Conservation (phyloP, 2,797 vertebrate species). For the Aplochiton taeniatus region DNA sequence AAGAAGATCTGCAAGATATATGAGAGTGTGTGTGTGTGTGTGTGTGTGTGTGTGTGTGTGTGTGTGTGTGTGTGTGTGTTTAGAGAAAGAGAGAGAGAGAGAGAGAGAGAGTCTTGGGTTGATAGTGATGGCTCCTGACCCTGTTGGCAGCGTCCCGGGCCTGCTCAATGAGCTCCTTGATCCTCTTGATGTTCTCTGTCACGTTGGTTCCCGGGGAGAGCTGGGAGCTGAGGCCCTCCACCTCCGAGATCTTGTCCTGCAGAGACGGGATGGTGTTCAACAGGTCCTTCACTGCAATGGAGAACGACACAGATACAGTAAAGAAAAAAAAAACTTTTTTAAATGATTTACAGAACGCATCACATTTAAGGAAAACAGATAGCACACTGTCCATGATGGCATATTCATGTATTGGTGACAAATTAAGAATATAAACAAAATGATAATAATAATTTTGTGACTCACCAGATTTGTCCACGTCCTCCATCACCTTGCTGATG, state of each 20-base stretch:
- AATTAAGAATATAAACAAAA: no score
- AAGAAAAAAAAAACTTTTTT: background rate
- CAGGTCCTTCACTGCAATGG: conserved; percentile 83
- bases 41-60: background rate
- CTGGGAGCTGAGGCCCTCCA: conserved; percentile 84
- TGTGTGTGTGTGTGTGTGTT: background rate
- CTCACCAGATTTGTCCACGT: conserved; percentile 83
- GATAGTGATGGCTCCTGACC: conserved; percentile 69
- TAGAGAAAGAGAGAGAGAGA: background rate
- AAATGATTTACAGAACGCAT: no score
- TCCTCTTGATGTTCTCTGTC: conserved; percentile 86
- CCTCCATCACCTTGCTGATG: conserved; percentile 75
- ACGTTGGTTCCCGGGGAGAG: conserved; percentile 82
- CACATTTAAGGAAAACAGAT: no score
- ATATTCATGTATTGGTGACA: background rate
- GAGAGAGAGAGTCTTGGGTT: background rate
- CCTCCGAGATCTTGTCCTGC: conserved; percentile 81
- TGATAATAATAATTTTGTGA: background rate
- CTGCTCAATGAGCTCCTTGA: conserved; percentile 92
- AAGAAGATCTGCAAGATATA: background rate
- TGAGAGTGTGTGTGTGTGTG: conserved; percentile 1
- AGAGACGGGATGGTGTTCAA: conserved; percentile 83
- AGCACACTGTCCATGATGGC: no score
- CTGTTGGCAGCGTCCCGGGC: conserved; percentile 92
- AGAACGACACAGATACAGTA: background rate